phyloP scores from a whole-genome alignment of 2,797 vertebrate genomes.

The Clamator glandarius region DNA sequence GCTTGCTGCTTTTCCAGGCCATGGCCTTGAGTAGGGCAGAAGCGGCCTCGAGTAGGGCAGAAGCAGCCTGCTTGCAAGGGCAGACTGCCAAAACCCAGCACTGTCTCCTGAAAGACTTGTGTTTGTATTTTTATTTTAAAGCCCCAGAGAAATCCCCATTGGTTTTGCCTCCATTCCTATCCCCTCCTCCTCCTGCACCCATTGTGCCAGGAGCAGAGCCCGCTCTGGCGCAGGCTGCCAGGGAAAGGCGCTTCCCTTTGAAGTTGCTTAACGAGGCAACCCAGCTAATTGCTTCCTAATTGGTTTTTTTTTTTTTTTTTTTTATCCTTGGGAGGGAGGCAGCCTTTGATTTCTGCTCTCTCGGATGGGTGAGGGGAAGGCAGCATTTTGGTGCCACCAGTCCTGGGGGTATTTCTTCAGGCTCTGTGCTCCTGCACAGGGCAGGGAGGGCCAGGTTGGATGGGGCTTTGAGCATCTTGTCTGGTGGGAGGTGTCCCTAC shows the following conservation, averaged over 20 bases:
- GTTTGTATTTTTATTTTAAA: background rate
- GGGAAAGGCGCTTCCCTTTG: conserved; percentile 64
- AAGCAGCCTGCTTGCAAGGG: background rate
- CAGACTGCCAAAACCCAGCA: conserved; percentile 11
- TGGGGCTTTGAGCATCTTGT: too few species aligned
- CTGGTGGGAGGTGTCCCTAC: too few species aligned
- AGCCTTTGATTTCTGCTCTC: conserved; percentile 71
- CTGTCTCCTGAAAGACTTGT: background rate
- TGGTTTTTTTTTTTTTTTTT: conserved; percentile 38
- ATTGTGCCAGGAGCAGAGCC: conserved; percentile 62
- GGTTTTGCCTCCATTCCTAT: background rate
- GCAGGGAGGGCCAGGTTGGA: background rate
- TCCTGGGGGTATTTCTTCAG: background rate
- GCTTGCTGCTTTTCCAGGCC: background rate
- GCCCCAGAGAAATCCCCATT: background rate
- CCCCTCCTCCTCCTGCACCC: conserved; percentile 22
- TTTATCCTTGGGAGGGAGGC: conserved; percentile 56
- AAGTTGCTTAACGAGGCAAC: conserved; percentile 71
- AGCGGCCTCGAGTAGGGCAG: background rate
- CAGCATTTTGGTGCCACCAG: background rate
- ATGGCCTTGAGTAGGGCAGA: background rate
- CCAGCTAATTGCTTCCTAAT: conserved; percentile 75
- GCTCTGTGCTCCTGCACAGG: rapidly evolving
- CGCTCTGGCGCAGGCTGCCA: background rate
- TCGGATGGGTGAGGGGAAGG: conserved; percentile 12